Conservation (phyloP, 2,113 vertebrate species). For the Sceloporus tristichus region DNA sequence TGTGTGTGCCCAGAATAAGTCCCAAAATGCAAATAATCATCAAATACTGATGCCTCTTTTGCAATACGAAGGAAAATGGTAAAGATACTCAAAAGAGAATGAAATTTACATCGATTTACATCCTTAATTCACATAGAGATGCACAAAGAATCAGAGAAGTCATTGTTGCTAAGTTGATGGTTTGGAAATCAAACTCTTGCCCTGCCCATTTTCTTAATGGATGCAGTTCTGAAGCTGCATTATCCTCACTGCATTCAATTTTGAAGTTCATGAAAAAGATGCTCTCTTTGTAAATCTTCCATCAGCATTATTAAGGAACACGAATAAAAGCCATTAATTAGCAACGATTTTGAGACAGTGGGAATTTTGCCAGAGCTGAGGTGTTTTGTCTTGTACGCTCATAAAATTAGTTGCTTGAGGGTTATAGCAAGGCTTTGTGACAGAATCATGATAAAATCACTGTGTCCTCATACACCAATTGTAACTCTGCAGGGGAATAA, state of each 20-base stretch:
- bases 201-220: neutral
- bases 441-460: neutral
- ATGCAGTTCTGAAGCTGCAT: neutral
- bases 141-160: neutral
- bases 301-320: neutral
- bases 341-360: fast-evolving
- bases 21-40: too few species aligned
- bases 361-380: slow-evolving; percentile 3
- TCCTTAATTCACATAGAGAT: neutral
- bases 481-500: fast-evolving
- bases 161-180: neutral
- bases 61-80: too few species aligned
- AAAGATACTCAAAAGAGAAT: too few species aligned
- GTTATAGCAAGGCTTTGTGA: neutral
- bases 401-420: neutral
- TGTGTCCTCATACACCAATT: fast-evolving
- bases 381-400: neutral
- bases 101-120: too few species aligned
- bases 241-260: fast-evolving
- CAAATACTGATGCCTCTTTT: too few species aligned
- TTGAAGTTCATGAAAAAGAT: neutral
- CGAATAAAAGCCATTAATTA: slow-evolving; percentile 24
- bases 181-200: neutral
- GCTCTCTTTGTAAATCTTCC: neutral
- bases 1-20: too few species aligned